Conservation (phyloP, 1,140 invertebrate species). For the Brachionus asplanchnoidis region DNA sequence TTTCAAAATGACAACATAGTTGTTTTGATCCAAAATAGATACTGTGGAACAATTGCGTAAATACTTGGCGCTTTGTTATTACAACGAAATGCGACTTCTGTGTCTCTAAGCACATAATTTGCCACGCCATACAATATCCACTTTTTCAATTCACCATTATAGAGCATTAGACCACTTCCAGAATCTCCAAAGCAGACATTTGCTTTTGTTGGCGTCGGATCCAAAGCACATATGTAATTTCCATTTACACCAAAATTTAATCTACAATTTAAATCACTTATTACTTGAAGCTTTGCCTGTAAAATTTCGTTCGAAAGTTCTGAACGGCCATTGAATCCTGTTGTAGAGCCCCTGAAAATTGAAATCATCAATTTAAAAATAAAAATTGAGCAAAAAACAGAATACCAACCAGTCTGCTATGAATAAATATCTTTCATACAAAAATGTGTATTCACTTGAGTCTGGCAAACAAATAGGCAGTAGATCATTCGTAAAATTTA, state of each 20-base stretch:
- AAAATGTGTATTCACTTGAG: too few relatives aligned
- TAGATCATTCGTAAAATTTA: too few relatives aligned
- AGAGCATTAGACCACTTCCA: background rate
- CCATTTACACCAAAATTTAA: too few relatives aligned
- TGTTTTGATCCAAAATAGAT: too few relatives aligned
- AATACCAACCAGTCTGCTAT: background rate
- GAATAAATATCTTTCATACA: too few relatives aligned
- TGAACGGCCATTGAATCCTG: background rate
- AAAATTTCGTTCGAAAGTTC: background rate
- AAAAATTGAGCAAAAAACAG: background rate
- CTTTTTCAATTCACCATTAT: background rate
- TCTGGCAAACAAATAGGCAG: too few relatives aligned
- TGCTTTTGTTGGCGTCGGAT: background rate
- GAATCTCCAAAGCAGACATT: constrained; percentile 3
- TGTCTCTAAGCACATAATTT: background rate
- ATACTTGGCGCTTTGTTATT: background rate
- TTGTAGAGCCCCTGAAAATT: background rate
- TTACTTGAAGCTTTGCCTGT: too few relatives aligned
- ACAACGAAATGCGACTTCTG: background rate
- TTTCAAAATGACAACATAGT: too few relatives aligned
- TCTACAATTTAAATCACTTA: too few relatives aligned
- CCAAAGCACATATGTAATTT: too few relatives aligned
- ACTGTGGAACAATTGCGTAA: too few relatives aligned
- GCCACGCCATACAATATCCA: background rate
- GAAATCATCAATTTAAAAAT: background rate